Base-by-base conservation (phyloP, 2,888 invertebrate genomes). In the Metalampra italica region DNA sequence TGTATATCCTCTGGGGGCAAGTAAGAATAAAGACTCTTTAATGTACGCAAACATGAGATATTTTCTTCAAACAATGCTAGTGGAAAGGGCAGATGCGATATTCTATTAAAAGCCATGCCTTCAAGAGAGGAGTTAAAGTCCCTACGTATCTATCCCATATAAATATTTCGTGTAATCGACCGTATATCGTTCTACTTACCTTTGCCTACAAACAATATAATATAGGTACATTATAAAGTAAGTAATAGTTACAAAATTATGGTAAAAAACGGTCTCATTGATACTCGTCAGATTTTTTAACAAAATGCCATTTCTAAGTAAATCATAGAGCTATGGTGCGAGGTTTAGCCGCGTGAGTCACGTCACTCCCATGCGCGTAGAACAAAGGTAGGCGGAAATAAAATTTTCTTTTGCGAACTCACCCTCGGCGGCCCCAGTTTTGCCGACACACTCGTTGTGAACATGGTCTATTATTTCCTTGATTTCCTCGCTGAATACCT, bases 401-500 rank as follows among this genome's bases (percentile, higher is more conserved):
- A 69, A 70, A 69, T 74, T 78, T 78, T 73, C 69, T 76, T 72
- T 79, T 72, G 70, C 64, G 57, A 66, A 75, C 86, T 82, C 71
- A 90, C 90, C 87, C 81, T 90, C 89, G 47, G 85, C 64, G 55
- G 75, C 84, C 64, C 88, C 88, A 52, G 87, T 88, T 71, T 80
- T 87, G 52, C 56, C 78, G 53, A 86, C 86, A 75, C 90, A 90
- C 62, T 82, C 81, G 72, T 82, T 82, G 76, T 90, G 90, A 67
- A 90, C 69, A 62, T 81, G 80, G 64, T 83, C 75, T 71, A 90
- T 85, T 76, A 90, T 86, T 81, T 90, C 90, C 76, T 78, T 72
- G 73, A 90, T 86, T 72, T 90, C 90, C 13, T 88, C 89, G 62
- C 87, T 85, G 67, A 90, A 83, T 63, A 81, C 79, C 90, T 90